phyloP scores from a whole-genome alignment of 1,140 invertebrate genomes.

The Diorhabda sublineata region DNA sequence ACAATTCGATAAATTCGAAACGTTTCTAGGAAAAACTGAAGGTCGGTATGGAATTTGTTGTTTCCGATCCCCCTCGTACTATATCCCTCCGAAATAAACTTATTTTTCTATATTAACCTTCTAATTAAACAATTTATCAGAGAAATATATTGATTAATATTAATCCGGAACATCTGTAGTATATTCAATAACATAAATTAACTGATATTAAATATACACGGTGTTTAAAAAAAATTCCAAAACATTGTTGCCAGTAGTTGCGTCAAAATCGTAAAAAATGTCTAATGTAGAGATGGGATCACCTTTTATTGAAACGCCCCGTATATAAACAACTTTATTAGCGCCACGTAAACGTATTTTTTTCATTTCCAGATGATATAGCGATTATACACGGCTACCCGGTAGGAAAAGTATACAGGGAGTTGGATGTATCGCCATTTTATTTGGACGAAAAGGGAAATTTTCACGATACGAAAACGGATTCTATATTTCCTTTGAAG shows the following conservation, averaged over 20 bases:
- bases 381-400: conserved; percentile 24
- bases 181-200: no score
- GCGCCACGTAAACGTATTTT: neutral
- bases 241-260: no score
- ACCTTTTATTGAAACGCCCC: neutral
- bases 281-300: no score
- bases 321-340: neutral
- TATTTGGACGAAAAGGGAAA: conserved; percentile 24
- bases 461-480: conserved; percentile 19
- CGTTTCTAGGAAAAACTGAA: conserved; percentile 15
- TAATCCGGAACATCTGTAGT: no score
- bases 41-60: neutral
- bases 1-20: conserved; percentile 17
- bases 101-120: no score
- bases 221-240: neutral
- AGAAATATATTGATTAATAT: no score
- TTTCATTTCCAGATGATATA: conserved; percentile 19
- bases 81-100: no score
- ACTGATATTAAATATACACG: no score
- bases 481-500: conserved; percentile 17
- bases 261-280: no score
- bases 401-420: conserved; percentile 18
- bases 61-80: no score
- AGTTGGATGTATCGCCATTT: conserved; percentile 14
- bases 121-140: no score